phyloP scores from a whole-genome alignment of 2,113 vertebrate species.

The Aspidoscelis tigris region DNA sequence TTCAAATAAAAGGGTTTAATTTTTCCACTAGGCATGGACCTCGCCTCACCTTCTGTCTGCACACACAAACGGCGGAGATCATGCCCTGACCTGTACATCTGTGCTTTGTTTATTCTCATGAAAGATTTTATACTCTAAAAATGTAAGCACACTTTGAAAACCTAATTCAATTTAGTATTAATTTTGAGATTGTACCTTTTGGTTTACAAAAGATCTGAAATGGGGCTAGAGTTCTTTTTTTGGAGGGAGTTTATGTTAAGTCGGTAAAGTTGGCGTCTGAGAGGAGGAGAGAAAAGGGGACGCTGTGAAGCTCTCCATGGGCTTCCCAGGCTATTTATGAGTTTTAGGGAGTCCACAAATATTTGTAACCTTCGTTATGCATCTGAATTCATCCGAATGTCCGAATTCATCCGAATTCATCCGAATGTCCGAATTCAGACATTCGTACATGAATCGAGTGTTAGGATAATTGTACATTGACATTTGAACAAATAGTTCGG shows the following conservation, averaged over 20 bases:
- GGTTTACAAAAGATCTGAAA: conserved; percentile 28
- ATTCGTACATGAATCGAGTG: no score
- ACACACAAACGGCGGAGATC: rapidly evolving
- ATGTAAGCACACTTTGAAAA: not conserved
- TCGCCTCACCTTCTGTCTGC: rapidly evolving
- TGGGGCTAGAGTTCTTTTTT: not conserved
- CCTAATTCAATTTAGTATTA: conserved; percentile 36
- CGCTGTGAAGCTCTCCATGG: not conserved
- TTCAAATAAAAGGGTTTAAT: not conserved
- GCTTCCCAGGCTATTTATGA: conserved; percentile 16
- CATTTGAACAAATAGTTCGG: no score
- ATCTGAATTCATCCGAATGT: no score
- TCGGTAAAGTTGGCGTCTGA: not conserved
- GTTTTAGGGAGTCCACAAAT: no score
- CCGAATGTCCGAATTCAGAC: no score
- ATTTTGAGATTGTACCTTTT: not conserved
- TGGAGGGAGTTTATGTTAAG: conserved; percentile 10
- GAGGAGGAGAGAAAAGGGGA: not conserved
- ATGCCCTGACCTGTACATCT: not conserved
- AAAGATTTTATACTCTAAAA: not conserved
- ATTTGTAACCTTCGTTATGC: no score
- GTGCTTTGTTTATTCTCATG: not conserved
- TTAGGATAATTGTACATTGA: no score
- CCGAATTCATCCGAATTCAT: no score
- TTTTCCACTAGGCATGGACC: not conserved